Evolutionary conservation across 1,140 invertebrate species (phyloP).

Genomic region (Drosophila santomea): DNA sequence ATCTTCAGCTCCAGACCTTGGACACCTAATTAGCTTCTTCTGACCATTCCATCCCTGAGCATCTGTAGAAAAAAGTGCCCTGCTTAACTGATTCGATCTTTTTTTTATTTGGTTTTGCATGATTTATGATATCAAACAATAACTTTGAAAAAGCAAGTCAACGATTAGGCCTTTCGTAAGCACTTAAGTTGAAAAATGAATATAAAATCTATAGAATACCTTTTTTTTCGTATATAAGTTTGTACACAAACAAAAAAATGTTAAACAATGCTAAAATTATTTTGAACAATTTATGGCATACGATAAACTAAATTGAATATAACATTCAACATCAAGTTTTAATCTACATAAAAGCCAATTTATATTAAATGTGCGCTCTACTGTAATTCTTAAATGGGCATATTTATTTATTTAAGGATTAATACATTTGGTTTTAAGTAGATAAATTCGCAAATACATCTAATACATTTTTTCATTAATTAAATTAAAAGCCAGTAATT

Average conservation of each 20-base stretch:
- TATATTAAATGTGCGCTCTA: background rate
- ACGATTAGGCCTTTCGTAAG: constrained; percentile 22
- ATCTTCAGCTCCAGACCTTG: constrained; percentile 19
- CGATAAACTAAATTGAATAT: background rate
- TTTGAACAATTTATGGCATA: background rate
- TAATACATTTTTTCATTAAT: no score
- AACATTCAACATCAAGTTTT: background rate
- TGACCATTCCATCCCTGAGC: constrained; percentile 9
- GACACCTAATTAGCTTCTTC: constrained; percentile 34
- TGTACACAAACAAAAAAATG: background rate
- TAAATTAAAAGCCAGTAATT: no score
- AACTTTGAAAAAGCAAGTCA: background rate
- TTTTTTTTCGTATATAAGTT: background rate
- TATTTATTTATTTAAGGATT: background rate
- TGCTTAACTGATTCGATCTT: constrained; percentile 35
- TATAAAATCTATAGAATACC: no score
- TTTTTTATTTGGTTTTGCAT: constrained; percentile 35
- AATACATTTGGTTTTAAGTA: no score
- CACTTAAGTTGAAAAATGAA: background rate
- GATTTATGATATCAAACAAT: constrained; percentile 43
- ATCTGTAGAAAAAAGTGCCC: constrained; percentile 33
- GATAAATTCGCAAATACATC: no score
- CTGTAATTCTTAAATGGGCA: background rate
- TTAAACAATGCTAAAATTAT: background rate
- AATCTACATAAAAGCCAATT: background rate